phyloP scores from a whole-genome alignment of 1,140 invertebrate species.

The Agrypnia vestita region DNA sequence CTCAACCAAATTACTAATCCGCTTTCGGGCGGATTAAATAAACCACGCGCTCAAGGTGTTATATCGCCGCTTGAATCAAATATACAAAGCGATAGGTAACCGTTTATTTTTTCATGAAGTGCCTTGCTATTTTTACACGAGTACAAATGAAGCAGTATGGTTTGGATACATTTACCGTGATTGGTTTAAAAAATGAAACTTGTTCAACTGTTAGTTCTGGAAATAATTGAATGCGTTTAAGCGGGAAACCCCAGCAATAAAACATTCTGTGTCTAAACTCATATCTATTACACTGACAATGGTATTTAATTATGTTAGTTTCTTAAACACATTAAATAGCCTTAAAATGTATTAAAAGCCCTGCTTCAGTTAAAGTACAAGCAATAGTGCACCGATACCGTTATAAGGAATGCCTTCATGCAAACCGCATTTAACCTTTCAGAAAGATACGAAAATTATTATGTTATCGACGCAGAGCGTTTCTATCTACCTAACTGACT shows the following conservation, averaged over 20 bases:
- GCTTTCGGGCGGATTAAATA: background rate
- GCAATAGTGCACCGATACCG: too few species aligned
- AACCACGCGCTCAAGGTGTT: background rate
- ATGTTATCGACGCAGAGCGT: too few species aligned
- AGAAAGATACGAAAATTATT: too few species aligned
- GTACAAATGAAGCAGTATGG: too few species aligned
- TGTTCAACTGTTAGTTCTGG: background rate
- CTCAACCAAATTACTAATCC: background rate
- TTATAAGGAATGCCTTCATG: too few species aligned
- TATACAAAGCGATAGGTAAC: background rate
- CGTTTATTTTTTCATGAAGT: background rate
- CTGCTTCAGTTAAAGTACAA: background rate
- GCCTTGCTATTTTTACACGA: background rate
- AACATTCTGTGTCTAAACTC: background rate
- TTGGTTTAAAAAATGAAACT: background rate
- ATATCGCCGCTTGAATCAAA: too few species aligned
- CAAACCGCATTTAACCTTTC: too few species aligned
- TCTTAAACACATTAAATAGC: background rate
- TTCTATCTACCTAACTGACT: too few species aligned
- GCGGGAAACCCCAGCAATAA: constrained; percentile 18
- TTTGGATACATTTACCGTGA: too few species aligned
- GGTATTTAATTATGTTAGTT: background rate
- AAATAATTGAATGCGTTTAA: constrained; percentile 33
- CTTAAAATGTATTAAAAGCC: background rate
- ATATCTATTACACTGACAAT: constrained; percentile 25